phyloP scores from a whole-genome alignment of 2,888 invertebrate species.

The Muscina levida region DNA sequence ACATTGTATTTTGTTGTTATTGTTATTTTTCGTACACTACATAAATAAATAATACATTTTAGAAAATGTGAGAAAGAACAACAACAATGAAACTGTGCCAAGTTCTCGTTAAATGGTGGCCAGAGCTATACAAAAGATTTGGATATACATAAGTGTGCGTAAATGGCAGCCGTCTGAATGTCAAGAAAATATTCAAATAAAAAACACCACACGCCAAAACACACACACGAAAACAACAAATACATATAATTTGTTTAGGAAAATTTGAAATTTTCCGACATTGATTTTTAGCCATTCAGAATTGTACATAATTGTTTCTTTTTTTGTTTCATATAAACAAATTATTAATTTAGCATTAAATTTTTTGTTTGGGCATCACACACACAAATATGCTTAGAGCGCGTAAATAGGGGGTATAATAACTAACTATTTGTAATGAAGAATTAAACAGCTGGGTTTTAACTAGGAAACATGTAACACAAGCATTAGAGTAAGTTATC shows the following conservation, averaged over 20 bases:
- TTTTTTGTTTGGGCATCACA: constrained; percentile 45
- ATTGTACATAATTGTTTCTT: background rate
- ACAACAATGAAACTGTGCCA: constrained; percentile 58
- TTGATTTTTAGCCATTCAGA: background rate
- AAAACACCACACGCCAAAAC: constrained; percentile 19
- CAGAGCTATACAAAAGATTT: constrained; percentile 12
- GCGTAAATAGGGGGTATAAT: too few species aligned
- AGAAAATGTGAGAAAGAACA: constrained; percentile 3
- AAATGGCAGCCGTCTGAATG: constrained; percentile 60
- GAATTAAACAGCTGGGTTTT: too few species aligned
- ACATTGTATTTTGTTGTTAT: constrained; percentile 1
- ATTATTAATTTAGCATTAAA: constrained; percentile 64
- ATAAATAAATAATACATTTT: constrained; percentile 5
- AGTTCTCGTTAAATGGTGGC: constrained; percentile 54
- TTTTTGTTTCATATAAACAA: constrained; percentile 22
- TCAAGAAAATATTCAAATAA: constrained; percentile 50
- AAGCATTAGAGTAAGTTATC: too few species aligned
- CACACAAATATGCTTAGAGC: too few species aligned
- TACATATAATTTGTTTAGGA: constrained; percentile 29
- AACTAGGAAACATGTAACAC: too few species aligned
- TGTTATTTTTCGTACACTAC: background rate
- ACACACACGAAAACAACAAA: constrained; percentile 6
- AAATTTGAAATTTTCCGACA: constrained; percentile 21
- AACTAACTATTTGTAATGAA: too few species aligned
- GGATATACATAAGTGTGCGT: constrained; percentile 54